These are phyloP conservation scores for Chamaea fasciata DNA, from an alignment of 2,113 vertebrate species.

Conservation along the genomic window DNA sequence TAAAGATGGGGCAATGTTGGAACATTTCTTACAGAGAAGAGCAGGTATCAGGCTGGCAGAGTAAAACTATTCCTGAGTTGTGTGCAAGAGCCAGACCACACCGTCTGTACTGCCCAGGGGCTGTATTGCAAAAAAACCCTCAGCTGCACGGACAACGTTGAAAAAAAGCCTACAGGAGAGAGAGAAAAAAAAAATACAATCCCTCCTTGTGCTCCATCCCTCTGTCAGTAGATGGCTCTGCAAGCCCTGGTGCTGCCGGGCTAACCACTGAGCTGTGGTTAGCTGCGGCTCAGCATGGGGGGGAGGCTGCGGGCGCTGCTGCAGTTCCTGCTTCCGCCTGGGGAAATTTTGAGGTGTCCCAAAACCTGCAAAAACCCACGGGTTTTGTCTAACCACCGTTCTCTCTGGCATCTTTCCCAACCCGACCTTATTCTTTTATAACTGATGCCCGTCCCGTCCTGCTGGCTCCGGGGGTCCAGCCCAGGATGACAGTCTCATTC, in stretches of 20 bases:
- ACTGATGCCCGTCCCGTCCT: background rate
- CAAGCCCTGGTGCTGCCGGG: background rate
- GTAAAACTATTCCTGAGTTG: background rate
- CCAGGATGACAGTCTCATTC: fast-evolving
- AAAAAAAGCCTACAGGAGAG: fast-evolving
- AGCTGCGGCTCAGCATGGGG: fast-evolving
- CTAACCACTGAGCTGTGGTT: fast-evolving
- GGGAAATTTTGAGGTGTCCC: background rate
- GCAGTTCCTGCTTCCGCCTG: background rate
- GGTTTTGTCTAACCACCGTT: background rate
- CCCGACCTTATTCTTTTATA: background rate
- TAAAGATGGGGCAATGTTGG: background rate
- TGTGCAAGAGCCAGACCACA: background rate
- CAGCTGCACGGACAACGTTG: background rate
- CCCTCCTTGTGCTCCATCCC: background rate
- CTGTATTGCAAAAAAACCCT: background rate
- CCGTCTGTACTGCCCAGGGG: fast-evolving
- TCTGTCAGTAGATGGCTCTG: slow-evolving; percentile 35
- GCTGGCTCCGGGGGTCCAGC: background rate
- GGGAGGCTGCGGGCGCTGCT: background rate
- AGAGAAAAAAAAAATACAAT: background rate
- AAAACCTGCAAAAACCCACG: background rate
- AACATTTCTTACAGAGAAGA: background rate
- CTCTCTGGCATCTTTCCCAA: background rate
- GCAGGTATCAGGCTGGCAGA: background rate